These are phyloP conservation scores for Orussus abietinus DNA, from an alignment of 1,140 invertebrate genomes.

Conservation along the genomic window DNA sequence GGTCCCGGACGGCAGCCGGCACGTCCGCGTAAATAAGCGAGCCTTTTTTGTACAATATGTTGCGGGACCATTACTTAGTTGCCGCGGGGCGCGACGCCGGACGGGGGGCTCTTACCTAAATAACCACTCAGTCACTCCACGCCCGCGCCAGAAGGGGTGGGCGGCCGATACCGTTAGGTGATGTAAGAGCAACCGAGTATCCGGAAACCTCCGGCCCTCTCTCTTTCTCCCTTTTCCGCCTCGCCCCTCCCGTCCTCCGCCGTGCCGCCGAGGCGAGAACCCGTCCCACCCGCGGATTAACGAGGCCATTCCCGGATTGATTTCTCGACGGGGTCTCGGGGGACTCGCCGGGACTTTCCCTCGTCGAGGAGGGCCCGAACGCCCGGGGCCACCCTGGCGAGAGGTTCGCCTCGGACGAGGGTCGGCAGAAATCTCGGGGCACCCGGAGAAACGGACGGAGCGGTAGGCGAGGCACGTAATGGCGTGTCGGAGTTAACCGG, in stretches of 20 bases:
- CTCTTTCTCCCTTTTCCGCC: neutral
- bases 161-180: conserved; percentile 45
- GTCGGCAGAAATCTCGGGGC: too few relatives aligned
- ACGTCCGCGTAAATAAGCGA: conserved; percentile 32
- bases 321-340: too few relatives aligned
- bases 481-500: conserved; percentile 55
- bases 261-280: too few relatives aligned
- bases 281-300: conserved; percentile 50
- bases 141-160: conserved; percentile 36
- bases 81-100: conserved; percentile 27
- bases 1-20: neutral
- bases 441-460: conserved; percentile 28
- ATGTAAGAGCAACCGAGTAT: conserved; percentile 47
- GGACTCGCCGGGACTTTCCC: too few relatives aligned
- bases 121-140: conserved; percentile 55
- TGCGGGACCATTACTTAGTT: conserved; percentile 42
- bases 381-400: too few relatives aligned
- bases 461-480: conserved; percentile 51
- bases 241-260: too few relatives aligned
- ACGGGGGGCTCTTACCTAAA: conserved; percentile 52
- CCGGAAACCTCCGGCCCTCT: conserved; percentile 37
- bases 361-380: too few relatives aligned
- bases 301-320: conserved; percentile 52
- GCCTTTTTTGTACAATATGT: conserved; percentile 46
- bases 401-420: too few relatives aligned